Evolutionary conservation across 2,113 vertebrate species (phyloP).

Genomic region (Eretmochelys imbricata): DNA sequence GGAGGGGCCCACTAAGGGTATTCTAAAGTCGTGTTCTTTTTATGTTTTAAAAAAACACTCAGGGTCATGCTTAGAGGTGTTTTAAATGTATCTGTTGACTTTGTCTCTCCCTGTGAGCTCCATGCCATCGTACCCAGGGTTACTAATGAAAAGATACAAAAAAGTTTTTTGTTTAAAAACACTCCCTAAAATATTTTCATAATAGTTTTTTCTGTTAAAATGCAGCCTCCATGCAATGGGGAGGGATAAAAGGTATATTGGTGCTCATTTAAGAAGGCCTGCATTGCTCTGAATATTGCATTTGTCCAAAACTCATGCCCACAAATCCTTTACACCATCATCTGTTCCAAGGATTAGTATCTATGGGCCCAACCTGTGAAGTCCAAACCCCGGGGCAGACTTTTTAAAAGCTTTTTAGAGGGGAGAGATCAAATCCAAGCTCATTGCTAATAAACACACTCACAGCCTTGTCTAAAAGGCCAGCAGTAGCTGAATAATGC

Average conservation of each 20-base stretch:
- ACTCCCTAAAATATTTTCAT: not conserved
- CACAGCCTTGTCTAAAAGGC: not conserved
- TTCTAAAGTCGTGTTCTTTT: not conserved
- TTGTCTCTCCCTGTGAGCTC: not conserved
- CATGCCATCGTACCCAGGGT: not conserved
- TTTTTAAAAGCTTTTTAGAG: not conserved
- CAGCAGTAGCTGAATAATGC: not conserved
- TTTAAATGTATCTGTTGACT: not conserved
- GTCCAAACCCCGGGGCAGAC: not conserved
- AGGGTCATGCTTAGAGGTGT: not conserved
- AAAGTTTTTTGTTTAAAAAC: not conserved
- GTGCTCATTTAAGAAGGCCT: not conserved
- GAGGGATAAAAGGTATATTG: not conserved
- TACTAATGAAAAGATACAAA: not conserved
- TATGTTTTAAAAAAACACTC: not conserved
- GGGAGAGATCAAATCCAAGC: not conserved
- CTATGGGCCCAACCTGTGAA: not conserved
- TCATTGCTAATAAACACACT: not conserved
- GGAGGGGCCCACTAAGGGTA: not conserved
- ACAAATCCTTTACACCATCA: not conserved
- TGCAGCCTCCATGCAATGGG: not conserved
- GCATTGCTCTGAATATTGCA: not conserved
- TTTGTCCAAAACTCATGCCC: not conserved
- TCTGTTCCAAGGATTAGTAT: not conserved
- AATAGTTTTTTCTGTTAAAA: not conserved